Percentiles rank a stretch among this genome's conserved stretches.
These are phyloP conservation scores for Idaea straminata DNA, from an alignment of 2,888 invertebrate genomes.

Conservation along the genomic window DNA sequence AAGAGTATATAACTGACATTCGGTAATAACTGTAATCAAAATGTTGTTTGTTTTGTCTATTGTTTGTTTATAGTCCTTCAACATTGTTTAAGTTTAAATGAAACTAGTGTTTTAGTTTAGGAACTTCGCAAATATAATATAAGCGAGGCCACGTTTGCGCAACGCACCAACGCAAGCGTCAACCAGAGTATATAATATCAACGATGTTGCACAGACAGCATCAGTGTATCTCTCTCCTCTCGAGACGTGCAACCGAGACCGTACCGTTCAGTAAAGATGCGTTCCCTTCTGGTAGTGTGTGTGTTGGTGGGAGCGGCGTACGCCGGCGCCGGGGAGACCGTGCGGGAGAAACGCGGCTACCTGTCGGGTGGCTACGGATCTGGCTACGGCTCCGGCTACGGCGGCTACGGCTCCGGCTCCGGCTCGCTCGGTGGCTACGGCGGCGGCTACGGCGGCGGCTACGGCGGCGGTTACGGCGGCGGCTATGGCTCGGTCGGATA, in stretches of 20 bases:
- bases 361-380: constrained; percentile 21
- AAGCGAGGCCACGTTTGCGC: not conserved
- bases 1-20: not conserved
- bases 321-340: constrained; percentile 18
- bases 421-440: constrained; percentile 5
- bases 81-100: not conserved
- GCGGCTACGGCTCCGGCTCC: constrained; percentile 26
- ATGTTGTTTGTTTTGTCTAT: not conserved
- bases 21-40: not conserved
- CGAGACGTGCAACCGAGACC: constrained; percentile 35
- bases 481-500: constrained; percentile 13
- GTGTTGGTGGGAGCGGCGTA: constrained; percentile 25
- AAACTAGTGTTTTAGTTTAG: not conserved
- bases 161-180: not conserved
- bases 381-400: constrained; percentile 22
- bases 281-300: constrained; percentile 23
- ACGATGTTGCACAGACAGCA: constrained; percentile 2
- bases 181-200: not conserved
- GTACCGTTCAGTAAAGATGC: constrained; percentile 23
- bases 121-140: not conserved
- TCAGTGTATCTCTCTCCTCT: not conserved
- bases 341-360: constrained; percentile 35
- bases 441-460: constrained; percentile 10
- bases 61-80: not conserved
- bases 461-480: constrained; percentile 9